Evolutionary conservation across 2,888 invertebrate species (phyloP), one percentile per base, ranked within the genome.

Genomic region (Erebia epiphron): DNA sequence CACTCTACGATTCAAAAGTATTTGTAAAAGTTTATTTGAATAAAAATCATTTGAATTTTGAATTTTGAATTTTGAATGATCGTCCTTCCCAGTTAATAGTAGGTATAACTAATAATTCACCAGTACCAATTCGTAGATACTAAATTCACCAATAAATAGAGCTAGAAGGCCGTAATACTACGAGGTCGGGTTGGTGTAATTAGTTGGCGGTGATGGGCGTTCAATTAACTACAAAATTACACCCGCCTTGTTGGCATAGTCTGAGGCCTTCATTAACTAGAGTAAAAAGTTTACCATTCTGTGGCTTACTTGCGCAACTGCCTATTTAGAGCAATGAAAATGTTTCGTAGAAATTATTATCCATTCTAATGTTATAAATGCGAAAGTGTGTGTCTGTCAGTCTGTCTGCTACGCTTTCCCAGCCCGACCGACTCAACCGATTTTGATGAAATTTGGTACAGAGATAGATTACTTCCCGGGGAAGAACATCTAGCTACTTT

Each of bases 161-260:
- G 18, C 65, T 56, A 18, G 65, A 11, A 16, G 11, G 11, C 11
- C 52, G 52, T 52, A 52, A 52, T 52, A 52, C 52, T 13, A 41
- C 46, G 61, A 16, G 18, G 65, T 54, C 35, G 54, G 41, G 54
- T 54, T 54, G 16, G 26, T 54, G 65, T 52, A 65, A 65, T 65
- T 65, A 65, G 65, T 35, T 41, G 18, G 41, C 52, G n/a, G 43
- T 65, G 65, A 65, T 35, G 65, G 65, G 41, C 65, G 65, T 65
- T 65, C 65, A 65, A 65, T 65, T 65, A 54, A 54, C 65, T 65
- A 65, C 54, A 54, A 65, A 65, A 65, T 65, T 65, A 65, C 41
- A 56, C 16, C 41, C 52, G 65, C 54, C 54, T 54, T 54, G 65
- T 65, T 65, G 65, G 54, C 65, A 65, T 54, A 54, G 65, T 65